Evolutionary conservation across 2,113 vertebrate genomes (phyloP).

Genomic region (Camelus dromedarius): DNA sequence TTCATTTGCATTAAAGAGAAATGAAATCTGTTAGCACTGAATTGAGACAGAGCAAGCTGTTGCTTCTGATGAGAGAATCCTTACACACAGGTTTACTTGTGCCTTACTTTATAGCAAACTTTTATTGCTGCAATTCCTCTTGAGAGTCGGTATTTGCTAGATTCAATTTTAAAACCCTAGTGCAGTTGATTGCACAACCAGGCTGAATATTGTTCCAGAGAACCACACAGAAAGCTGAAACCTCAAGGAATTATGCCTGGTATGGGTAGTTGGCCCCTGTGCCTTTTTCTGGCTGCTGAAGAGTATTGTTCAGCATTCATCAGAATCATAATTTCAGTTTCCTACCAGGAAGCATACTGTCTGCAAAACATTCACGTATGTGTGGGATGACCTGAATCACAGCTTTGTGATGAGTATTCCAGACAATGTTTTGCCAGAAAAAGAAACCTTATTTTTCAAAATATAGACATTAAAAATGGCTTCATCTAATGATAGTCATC

Average conservation of each 20-base stretch:
- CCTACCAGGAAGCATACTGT: constrained; percentile 63
- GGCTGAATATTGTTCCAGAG: constrained; percentile 59
- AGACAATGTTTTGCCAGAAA: constrained; percentile 70
- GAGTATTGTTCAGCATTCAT: constrained; percentile 61
- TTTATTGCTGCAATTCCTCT: constrained; percentile 57
- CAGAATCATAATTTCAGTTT: constrained; percentile 71
- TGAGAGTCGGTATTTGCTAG: constrained; percentile 59
- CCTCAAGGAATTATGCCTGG: constrained; percentile 59
- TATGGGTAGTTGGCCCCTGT: constrained; percentile 51
- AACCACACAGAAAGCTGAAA: constrained; percentile 64
- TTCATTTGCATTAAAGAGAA: constrained; percentile 68
- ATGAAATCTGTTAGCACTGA: constrained; percentile 53
- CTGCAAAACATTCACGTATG: constrained; percentile 67
- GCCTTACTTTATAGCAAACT: constrained; percentile 53
- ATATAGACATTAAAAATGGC: constrained; percentile 50
- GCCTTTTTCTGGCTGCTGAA: constrained; percentile 61
- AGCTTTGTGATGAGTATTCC: constrained; percentile 76
- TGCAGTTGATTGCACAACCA: constrained; percentile 58
- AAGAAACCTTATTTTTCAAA: constrained; percentile 71
- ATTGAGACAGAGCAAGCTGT: not conserved
- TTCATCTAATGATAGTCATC: constrained; percentile 37
- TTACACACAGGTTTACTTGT: constrained; percentile 57
- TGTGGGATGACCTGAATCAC: constrained; percentile 64
- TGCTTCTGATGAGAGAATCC: constrained; percentile 52
- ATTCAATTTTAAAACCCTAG: constrained; percentile 67